phyloP scores from a whole-genome alignment of 1,140 invertebrate species.

The Centruroides sculpturatus region DNA sequence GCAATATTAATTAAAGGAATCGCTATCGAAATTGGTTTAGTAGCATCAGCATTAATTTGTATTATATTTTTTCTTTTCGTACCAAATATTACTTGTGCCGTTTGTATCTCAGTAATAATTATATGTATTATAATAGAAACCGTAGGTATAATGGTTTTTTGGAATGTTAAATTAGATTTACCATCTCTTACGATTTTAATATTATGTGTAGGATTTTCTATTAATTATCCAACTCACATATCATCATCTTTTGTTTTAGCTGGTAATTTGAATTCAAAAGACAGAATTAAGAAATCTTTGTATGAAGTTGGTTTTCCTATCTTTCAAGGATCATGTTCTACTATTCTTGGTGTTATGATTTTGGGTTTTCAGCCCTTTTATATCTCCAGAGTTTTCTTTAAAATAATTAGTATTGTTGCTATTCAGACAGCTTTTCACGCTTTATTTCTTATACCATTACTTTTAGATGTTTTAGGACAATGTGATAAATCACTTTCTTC shows the following conservation, averaged over 20 bases:
- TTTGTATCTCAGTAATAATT: constrained; percentile 90
- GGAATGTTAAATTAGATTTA: constrained; percentile 86
- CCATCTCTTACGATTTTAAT: constrained; percentile 98
- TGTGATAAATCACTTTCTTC: no score
- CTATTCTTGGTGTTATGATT: constrained; percentile 75
- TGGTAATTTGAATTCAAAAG: constrained; percentile 22
- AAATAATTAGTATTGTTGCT: constrained; percentile 51
- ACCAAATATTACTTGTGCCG: constrained; percentile 75
- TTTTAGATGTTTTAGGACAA: no score
- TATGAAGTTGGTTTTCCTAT: constrained; percentile 84
- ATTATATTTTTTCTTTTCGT: constrained; percentile 91
- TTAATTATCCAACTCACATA: constrained; percentile 93
- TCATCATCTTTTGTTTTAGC: constrained; percentile 91
- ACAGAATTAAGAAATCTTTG: constrained; percentile 66
- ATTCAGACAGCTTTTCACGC: no score
- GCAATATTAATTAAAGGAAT: constrained; percentile 80
- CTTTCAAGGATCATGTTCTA: constrained; percentile 84
- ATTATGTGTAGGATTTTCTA: constrained; percentile 96
- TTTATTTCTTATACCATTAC: no score
- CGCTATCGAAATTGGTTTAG: constrained; percentile 78
- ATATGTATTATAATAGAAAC: constrained; percentile 93
- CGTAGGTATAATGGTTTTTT: constrained; percentile 87
- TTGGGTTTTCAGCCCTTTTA: constrained; percentile 80
- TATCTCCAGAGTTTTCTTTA: constrained; percentile 93
- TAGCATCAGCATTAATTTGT: constrained; percentile 90